These are phyloP conservation scores for Perodicticus potto DNA, from an alignment of 2,797 vertebrate species.

Conservation along the genomic window DNA sequence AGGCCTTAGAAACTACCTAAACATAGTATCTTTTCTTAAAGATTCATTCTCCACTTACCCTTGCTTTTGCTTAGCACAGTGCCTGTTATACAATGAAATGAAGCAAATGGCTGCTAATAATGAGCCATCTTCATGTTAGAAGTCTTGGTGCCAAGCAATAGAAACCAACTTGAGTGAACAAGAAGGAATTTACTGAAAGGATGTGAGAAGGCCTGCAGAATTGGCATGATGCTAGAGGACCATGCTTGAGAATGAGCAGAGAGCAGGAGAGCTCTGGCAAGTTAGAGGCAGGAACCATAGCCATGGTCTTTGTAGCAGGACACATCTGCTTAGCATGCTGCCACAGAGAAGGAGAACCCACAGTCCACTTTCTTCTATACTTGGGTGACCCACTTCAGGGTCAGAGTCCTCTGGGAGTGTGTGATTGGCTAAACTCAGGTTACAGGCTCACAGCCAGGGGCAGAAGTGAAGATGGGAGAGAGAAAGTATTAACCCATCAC, in stretches of 20 bases:
- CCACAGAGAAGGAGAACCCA: not conserved
- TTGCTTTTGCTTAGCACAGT: not conserved
- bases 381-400: not conserved
- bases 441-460: not conserved
- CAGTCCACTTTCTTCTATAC: not conserved
- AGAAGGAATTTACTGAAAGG: conserved; percentile 4
- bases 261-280: not conserved
- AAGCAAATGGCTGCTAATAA: conserved; percentile 22
- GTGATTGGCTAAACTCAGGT: not conserved
- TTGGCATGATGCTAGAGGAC: not conserved
- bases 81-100: conserved; percentile 22
- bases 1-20: conserved; percentile 19
- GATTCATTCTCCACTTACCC: not conserved
- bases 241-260: conserved; percentile 8
- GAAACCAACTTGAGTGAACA: not conserved
- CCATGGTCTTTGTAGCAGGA: conserved; percentile 18
- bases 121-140: not conserved
- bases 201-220: not conserved
- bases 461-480: too few relatives aligned
- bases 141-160: conserved; percentile 14
- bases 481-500: not conserved
- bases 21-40: conserved; percentile 28
- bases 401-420: conserved; percentile 1
- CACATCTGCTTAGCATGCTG: not conserved
- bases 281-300: not conserved